These are phyloP conservation scores for Punctoribates punctum DNA, from an alignment of 2,888 invertebrate genomes.

Conservation along the genomic window DNA sequence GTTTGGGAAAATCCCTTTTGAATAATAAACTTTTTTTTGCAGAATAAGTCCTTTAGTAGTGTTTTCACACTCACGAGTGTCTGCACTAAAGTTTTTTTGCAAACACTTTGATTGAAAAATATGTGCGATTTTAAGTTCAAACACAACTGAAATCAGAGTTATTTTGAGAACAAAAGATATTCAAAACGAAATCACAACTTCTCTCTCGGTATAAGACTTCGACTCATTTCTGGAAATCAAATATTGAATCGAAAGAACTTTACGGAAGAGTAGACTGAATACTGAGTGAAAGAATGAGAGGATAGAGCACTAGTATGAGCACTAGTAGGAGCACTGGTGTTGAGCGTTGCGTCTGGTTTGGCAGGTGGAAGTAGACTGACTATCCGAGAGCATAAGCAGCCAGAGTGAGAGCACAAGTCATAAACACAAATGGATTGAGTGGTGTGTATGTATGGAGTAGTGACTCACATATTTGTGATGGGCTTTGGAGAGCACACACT, in stretches of 20 bases:
- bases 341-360: neutral
- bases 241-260: neutral
- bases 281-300: neutral
- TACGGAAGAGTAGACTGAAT: neutral
- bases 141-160: too few relatives aligned
- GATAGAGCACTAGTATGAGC: neutral
- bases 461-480: conserved; percentile 5
- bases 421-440: neutral
- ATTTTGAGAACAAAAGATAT: too few relatives aligned
- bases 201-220: too few relatives aligned
- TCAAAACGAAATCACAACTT: too few relatives aligned
- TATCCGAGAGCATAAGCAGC: neutral
- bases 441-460: neutral
- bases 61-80: neutral
- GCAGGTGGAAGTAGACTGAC: neutral
- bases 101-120: too few relatives aligned
- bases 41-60: neutral
- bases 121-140: too few relatives aligned
- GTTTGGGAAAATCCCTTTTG: neutral
- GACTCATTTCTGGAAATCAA: too few relatives aligned
- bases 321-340: neutral
- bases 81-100: neutral
- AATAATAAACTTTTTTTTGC: neutral
- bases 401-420: neutral
- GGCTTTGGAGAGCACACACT: too few relatives aligned